Evolutionary conservation across 2,113 vertebrate genomes (phyloP), one percentile per base, ranked within the genome.

Genomic region (Cebidichthys violaceus): DNA sequence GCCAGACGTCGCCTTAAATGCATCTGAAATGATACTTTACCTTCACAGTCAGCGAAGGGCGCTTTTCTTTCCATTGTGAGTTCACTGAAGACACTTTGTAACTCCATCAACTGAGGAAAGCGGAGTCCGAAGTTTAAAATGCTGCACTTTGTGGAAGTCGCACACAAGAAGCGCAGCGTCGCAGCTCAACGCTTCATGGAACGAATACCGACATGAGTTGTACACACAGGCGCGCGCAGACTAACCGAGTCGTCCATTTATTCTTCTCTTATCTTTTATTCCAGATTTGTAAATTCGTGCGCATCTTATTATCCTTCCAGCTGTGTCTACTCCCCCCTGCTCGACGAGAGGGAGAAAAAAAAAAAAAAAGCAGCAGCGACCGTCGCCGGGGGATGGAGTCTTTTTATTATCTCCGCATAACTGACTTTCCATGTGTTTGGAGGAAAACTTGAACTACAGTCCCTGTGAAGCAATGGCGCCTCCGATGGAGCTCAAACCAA

Each of bases 301-400:
- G 93, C 94, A 94, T 95, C 94, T 94, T 94, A 94, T 95, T 94
- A 95, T 94, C 93, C 90, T 89, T 93, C 94, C 95, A 94, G 93
- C 93, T 93, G 94, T 91, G 92, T 88, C 91, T 93, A 88, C 86
- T 92, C 93, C 92, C 89, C 55, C 91, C 90, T 78, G 82, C 65
- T 85, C 55, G 81, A 77, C 81, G 78, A 87, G 75, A 83, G 18
- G 20, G 33, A 35, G 33, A 6, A 9, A 17, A 10, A 18, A 15
- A 18, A 6, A 20, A 22, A 27, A 60, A 80, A 85, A 62, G 47
- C 24, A 60, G 88, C 54, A 47, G 69, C 52, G 66, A 17, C 18
- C 37, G 79, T 79, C 41, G 52, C 77, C 87, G 92, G 94, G 90
- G 50, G 24, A 88, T 94, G 92, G 73, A 93, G 91, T 94, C 88